Evolutionary conservation across 2,888 invertebrate species (phyloP).

Genomic region (Seira sanloemensis): DNA sequence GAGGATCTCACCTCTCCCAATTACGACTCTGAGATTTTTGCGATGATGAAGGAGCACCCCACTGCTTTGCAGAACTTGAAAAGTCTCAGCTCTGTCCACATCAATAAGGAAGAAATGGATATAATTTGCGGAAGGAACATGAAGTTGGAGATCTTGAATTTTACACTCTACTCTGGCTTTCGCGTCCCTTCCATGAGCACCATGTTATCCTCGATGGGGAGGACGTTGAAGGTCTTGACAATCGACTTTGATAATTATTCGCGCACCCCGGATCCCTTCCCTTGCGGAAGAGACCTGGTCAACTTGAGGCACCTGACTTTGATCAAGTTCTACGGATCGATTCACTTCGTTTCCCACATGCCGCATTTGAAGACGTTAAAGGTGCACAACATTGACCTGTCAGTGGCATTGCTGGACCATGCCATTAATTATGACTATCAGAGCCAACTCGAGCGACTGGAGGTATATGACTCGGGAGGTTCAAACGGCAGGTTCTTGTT

Average conservation of each 20-base stretch:
- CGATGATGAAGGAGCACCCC: not conserved
- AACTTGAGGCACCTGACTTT: constrained; percentile 46
- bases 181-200: constrained; percentile 32
- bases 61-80: constrained; percentile 27
- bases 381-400: constrained; percentile 46
- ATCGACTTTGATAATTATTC: constrained; percentile 38
- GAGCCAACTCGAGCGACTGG: constrained; percentile 28
- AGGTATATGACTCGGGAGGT: constrained; percentile 37
- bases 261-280: constrained; percentile 43
- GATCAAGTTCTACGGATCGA: constrained; percentile 51
- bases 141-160: constrained; percentile 26
- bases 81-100: not conserved
- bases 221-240: constrained; percentile 23
- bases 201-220: constrained; percentile 32
- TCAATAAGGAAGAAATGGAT: constrained; percentile 49
- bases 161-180: constrained; percentile 45
- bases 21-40: constrained; percentile 24
- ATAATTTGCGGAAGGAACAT: constrained; percentile 11
- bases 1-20: not conserved
- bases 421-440: constrained; percentile 15
- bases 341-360: constrained; percentile 49
- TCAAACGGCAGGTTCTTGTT: constrained; percentile 56
- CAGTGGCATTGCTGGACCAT: constrained; percentile 58
- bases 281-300: constrained; percentile 49
- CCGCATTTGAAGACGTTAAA: constrained; percentile 23